phyloP scores from a whole-genome alignment of 2,113 vertebrate genomes.

The Porphyrio hochstetteri region DNA sequence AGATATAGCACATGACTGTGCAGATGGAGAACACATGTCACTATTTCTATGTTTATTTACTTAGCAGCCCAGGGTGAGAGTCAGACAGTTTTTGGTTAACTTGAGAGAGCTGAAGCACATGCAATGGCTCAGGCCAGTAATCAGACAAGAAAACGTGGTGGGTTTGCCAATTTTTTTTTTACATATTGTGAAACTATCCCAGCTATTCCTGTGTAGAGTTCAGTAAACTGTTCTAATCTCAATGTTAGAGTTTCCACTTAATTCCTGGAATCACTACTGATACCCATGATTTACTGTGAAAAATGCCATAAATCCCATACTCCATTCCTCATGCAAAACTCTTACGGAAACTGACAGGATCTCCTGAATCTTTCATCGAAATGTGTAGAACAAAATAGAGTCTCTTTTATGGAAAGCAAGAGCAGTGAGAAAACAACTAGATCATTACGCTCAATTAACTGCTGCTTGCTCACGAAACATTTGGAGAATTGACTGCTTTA shows the following conservation, averaged over 20 bases:
- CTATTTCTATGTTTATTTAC: conserved; percentile 64
- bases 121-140: conserved; percentile 20
- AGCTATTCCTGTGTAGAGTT: background rate
- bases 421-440: background rate
- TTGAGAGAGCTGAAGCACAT: conserved; percentile 14
- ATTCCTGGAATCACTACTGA: conserved; percentile 25
- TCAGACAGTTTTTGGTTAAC: conserved; percentile 39
- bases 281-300: background rate
- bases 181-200: conserved; percentile 34
- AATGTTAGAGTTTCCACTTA: background rate
- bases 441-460: background rate
- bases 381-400: background rate
- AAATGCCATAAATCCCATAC: background rate
- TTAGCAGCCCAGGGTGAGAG: conserved; percentile 37
- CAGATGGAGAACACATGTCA: conserved; percentile 70
- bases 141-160: conserved; percentile 14
- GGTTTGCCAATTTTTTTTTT: conserved; percentile 44
- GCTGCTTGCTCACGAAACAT: background rate
- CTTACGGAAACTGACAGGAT: background rate
- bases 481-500: background rate
- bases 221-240: background rate
- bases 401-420: background rate
- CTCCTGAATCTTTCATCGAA: background rate
- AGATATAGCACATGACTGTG: background rate
- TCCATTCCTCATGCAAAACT: background rate